phyloP scores from a whole-genome alignment of 64 coral and sea anemone species.

The Pachyseris speciosa region DNA sequence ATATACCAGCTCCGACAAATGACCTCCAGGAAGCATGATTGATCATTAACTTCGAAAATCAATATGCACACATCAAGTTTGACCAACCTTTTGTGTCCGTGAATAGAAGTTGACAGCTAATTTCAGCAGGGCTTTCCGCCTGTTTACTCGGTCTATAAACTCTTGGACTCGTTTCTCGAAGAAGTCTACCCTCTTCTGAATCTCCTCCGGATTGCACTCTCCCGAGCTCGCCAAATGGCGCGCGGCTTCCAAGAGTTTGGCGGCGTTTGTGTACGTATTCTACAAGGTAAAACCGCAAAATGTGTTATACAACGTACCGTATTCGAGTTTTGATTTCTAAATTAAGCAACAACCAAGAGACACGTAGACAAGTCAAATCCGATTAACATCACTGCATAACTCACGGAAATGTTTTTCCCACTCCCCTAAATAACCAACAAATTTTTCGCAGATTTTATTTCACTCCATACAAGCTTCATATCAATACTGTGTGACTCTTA shows the following conservation, averaged over 20 bases:
- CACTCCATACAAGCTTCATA: background rate
- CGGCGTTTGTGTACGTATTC: conserved; percentile 99
- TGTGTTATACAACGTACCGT: background rate
- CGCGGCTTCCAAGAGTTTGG: conserved; percentile 90
- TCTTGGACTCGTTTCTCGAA: conserved; percentile 96
- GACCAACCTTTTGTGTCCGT: conserved; percentile 90
- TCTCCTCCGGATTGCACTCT: conserved; percentile 93
- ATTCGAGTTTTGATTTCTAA: conserved; percentile 9
- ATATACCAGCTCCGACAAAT: background rate
- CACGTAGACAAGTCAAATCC: background rate
- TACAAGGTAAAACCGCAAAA: conserved; percentile 62
- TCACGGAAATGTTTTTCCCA: conserved; percentile 2
- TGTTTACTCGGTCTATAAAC: conserved; percentile 93
- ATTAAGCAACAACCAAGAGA: background rate
- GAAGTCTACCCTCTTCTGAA: conserved; percentile 88
- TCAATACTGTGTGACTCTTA: background rate
- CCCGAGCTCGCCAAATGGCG: conserved; percentile 83
- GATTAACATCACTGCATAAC: background rate
- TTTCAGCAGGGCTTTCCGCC: conserved; percentile 89
- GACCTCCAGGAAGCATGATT: background rate
- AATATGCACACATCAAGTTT: background rate
- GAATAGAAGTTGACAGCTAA: conserved; percentile 99
- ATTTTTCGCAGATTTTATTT: background rate
- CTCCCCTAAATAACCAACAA: conserved; percentile 6
- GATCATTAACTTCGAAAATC: conserved; percentile 21